A percentile compares a stretch with the other conserved stretches of the same genome.
These are phyloP conservation scores for Salvelinus sp. DNA, from an alignment of 2,113 vertebrate species.

Conservation along the genomic window DNA sequence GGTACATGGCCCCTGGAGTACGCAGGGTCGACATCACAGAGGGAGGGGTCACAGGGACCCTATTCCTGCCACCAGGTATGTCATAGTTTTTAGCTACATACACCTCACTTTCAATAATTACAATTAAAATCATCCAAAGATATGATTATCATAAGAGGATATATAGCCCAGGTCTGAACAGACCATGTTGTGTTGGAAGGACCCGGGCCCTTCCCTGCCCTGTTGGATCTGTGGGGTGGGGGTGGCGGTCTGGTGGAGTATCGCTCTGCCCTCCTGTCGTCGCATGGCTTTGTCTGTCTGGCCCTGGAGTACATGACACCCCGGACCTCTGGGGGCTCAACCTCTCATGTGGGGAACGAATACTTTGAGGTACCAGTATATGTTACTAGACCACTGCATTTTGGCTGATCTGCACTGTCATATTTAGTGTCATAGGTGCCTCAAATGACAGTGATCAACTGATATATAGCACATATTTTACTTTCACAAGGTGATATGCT, in stretches of 20 bases:
- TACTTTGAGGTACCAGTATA: slow-evolving; percentile 75
- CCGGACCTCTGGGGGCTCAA: slow-evolving; percentile 26
- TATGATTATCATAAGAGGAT: neutral
- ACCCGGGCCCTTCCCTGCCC: slow-evolving; percentile 72
- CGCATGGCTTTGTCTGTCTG: slow-evolving; percentile 66
- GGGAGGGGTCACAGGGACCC: slow-evolving; percentile 50
- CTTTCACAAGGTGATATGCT: no score
- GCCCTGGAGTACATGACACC: slow-evolving; percentile 65
- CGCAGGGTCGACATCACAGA: slow-evolving; percentile 59
- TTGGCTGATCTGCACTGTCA: neutral
- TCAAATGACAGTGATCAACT: no score
- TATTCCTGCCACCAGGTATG: slow-evolving; percentile 73
- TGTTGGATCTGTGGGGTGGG: slow-evolving; percentile 77
- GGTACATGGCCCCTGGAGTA: slow-evolving; percentile 70
- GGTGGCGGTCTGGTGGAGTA: slow-evolving; percentile 73
- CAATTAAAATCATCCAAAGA: neutral
- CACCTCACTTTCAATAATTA: no score
- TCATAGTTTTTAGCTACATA: neutral
- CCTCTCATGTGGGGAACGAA: slow-evolving; percentile 34
- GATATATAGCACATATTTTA: no score
- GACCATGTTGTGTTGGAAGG: slow-evolving; percentile 52
- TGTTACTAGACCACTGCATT: neutral
- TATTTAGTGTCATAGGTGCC: no score
- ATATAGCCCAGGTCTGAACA: neutral
- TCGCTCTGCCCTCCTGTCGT: slow-evolving; percentile 71